Conservation (phyloP, 92 coral and sea anemone genomes). For the Zoanthus solanderi region DNA sequence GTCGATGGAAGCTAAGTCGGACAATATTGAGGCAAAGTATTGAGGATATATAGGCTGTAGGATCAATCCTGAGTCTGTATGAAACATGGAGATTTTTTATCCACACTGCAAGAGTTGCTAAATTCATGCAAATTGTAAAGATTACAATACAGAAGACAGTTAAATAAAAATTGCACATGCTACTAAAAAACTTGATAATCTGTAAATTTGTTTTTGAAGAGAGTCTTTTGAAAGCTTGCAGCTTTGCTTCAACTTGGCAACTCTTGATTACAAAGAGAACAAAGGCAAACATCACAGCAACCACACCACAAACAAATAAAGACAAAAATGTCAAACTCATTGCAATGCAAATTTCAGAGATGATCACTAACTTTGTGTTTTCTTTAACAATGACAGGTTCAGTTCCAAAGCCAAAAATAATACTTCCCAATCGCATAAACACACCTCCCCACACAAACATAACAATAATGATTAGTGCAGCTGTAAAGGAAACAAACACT, state of each 20-base stretch:
- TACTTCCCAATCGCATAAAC: slow-evolving; percentile 65
- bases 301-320: slow-evolving; percentile 73
- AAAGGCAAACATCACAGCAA: slow-evolving; percentile 71
- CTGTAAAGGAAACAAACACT: slow-evolving; percentile 70
- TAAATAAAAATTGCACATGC: slow-evolving; percentile 68
- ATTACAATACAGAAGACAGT: slow-evolving; percentile 70
- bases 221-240: slow-evolving; percentile 53
- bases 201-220: slow-evolving; percentile 43
- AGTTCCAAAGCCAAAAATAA: slow-evolving; percentile 63
- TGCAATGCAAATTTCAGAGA: slow-evolving; percentile 59
- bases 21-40: slow-evolving; percentile 70
- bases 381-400: slow-evolving; percentile 33
- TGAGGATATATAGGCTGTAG: slow-evolving; percentile 73
- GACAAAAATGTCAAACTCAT: slow-evolving; percentile 52
- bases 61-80: slow-evolving; percentile 67
- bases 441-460: slow-evolving; percentile 84
- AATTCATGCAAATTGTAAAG: slow-evolving; percentile 54
- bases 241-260: slow-evolving; percentile 65
- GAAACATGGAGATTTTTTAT: slow-evolving; percentile 61
- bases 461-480: slow-evolving; percentile 63
- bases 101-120: slow-evolving; percentile 82
- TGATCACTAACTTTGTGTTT: slow-evolving; percentile 35
- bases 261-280: slow-evolving; percentile 66
- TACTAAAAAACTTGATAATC: slow-evolving; percentile 47
- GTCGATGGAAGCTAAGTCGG: slow-evolving; percentile 70